Base-by-base conservation (phyloP, 2,113 vertebrate species). In the Rattus norvegicus region DNA sequence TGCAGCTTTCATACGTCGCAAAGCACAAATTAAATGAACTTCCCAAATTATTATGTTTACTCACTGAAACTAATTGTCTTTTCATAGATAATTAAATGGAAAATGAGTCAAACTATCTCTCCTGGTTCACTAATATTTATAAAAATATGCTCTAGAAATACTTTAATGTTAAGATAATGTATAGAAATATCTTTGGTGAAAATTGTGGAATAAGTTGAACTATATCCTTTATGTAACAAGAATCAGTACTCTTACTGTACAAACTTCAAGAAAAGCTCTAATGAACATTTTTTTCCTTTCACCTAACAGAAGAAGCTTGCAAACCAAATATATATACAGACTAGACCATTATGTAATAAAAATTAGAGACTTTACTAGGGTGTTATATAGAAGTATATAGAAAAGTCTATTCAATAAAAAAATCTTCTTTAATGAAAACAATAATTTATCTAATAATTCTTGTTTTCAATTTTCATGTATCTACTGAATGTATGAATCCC, bases 21-120 rank as follows among this genome's bases (percentile, higher is more conserved):
- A 90, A 30, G 30, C 70, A 87, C 75, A 30, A n/a, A 95, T 96
- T 96, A 85, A 94, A 7, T 43, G 17, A 61, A 7, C 30, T 95
- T 39, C 14, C 3, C 47, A 63, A 95, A 88, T 63, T 14, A 73
- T 22, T 61, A 12, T 70, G 84, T 86, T 91, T 67, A 91, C 91
- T 70, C 52, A 95, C 56, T 93, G 81, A 93, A 49, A 85, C n/a
- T 84, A 95, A 93, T 39, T 84, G 22, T 8, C 2, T 70, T 92
- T 61, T 96, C 16, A 13, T 77, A 96, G 75, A 88, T 80, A 36
- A 94, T 86, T 95, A 75, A 93, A 86, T 88, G 47, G 13, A 70
- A 73, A 97, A 79, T 87, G 94, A 70, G 5, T 80, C 22, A 24
- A 88, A 33, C 36, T 90, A 39, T 28, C 67, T 14, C 52, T 87